Percentiles rank a stretch among this genome's conserved stretches.
phyloP scores from a whole-genome alignment of 2,113 vertebrate genomes.

The Malurus elegans region DNA sequence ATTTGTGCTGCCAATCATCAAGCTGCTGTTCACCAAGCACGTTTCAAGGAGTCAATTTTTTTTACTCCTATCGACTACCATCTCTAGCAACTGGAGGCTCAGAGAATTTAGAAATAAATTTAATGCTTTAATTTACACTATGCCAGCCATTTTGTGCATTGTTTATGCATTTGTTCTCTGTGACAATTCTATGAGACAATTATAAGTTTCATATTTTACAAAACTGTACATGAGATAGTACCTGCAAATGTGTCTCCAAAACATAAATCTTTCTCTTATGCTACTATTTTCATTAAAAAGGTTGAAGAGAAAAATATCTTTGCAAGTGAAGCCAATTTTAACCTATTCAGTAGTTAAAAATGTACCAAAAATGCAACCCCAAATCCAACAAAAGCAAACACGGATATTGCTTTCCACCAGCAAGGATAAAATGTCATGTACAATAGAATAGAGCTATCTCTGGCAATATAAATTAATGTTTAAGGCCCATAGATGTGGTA shows the following conservation, averaged over 20 bases:
- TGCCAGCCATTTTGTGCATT: conserved; percentile 17
- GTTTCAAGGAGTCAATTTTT: conserved; percentile 66
- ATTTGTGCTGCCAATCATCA: conserved; percentile 77
- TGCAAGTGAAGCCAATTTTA: neutral
- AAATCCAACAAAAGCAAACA: neutral
- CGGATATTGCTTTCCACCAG: neutral
- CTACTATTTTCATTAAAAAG: neutral
- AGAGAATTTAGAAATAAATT: conserved; percentile 64
- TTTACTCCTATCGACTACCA: conserved; percentile 58
- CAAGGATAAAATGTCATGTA: neutral
- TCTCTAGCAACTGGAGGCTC: conserved; percentile 41
- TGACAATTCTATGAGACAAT: neutral
- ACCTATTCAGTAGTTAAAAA: neutral
- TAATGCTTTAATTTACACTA: conserved; percentile 55
- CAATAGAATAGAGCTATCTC: neutral
- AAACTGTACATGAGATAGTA: neutral
- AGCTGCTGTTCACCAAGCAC: conserved; percentile 58
- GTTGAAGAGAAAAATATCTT: neutral
- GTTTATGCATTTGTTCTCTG: neutral
- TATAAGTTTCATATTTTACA: neutral
- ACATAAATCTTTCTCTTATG: neutral
- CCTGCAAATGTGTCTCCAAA: no score
- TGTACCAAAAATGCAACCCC: neutral
- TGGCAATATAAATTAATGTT: neutral
- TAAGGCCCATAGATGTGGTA: neutral